Evolutionary conservation across 1,140 invertebrate species (phyloP).

Genomic region (Lucilia sericata): DNA sequence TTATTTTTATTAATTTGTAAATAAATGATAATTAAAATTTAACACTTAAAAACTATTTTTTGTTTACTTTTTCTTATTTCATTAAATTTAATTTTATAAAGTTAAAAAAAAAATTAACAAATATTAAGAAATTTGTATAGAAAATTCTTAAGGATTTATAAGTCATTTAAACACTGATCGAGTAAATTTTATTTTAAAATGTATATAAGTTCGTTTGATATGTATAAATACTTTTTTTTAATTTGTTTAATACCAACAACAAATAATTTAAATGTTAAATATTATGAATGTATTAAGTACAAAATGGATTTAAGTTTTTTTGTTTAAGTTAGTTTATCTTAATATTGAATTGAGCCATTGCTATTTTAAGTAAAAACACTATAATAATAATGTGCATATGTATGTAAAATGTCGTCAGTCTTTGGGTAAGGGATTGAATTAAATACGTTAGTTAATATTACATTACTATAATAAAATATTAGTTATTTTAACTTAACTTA

Average conservation of each 20-base stretch:
- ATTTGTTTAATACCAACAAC: neutral
- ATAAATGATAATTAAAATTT: neutral
- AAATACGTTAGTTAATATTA: neutral
- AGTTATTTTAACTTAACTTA: no score
- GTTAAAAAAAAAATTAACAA: neutral
- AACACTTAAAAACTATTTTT: neutral
- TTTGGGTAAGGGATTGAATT: slow-evolving; percentile 36
- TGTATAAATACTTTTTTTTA: neutral
- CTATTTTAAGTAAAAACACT: neutral
- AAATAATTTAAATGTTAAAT: neutral
- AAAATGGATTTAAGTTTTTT: neutral
- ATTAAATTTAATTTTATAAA: neutral
- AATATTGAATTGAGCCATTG: slow-evolving; percentile 4
- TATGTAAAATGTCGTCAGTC: slow-evolving; percentile 29
- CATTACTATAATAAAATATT: neutral
- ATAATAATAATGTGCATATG: neutral
- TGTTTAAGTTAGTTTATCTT: neutral
- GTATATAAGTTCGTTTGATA: slow-evolving; percentile 3
- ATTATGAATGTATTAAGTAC: slow-evolving; percentile 15
- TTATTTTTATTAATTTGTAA: neutral
- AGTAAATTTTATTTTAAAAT: neutral
- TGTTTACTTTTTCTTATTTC: neutral
- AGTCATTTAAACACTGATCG: neutral
- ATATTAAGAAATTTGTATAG: neutral
- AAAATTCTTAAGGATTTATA: neutral